phyloP scores from a whole-genome alignment of 2,797 vertebrate genomes.

The Phoxinus dragarum region DNA sequence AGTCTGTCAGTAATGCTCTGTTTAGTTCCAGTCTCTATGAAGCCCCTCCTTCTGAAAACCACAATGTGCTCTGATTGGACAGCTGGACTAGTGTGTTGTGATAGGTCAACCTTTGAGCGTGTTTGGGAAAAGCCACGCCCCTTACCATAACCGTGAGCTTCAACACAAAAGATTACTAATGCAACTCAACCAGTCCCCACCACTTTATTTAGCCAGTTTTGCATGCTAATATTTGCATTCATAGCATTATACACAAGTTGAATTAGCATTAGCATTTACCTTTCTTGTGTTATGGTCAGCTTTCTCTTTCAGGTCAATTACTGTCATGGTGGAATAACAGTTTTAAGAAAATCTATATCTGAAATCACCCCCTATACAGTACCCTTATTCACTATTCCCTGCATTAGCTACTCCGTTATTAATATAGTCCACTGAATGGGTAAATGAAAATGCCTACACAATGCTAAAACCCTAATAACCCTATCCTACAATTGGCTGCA shows the following conservation, averaged over 20 bases:
- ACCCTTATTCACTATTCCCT: too few species aligned
- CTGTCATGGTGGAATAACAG: too few species aligned
- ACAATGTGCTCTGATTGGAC: neutral
- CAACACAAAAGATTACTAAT: neutral
- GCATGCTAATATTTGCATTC: too few species aligned
- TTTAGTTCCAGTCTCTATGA: neutral
- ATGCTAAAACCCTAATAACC: neutral
- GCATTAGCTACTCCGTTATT: too few species aligned
- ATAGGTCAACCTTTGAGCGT: neutral
- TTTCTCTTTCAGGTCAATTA: too few species aligned
- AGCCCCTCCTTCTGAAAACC: neutral
- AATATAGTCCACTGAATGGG: neutral
- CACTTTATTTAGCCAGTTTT: neutral
- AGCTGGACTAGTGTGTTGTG: neutral
- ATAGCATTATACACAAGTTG: too few species aligned
- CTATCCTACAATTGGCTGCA: neutral
- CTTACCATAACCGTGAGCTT: neutral
- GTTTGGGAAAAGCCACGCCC: neutral
- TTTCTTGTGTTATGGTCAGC: too few species aligned
- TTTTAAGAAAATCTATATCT: too few species aligned
- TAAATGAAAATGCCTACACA: neutral
- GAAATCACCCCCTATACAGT: too few species aligned
- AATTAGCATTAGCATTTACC: too few species aligned
- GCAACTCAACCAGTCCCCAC: neutral
- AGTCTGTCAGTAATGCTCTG: neutral